Conservation (phyloP, 2,113 vertebrate species). For the Boleophthalmus pectinirostris region DNA sequence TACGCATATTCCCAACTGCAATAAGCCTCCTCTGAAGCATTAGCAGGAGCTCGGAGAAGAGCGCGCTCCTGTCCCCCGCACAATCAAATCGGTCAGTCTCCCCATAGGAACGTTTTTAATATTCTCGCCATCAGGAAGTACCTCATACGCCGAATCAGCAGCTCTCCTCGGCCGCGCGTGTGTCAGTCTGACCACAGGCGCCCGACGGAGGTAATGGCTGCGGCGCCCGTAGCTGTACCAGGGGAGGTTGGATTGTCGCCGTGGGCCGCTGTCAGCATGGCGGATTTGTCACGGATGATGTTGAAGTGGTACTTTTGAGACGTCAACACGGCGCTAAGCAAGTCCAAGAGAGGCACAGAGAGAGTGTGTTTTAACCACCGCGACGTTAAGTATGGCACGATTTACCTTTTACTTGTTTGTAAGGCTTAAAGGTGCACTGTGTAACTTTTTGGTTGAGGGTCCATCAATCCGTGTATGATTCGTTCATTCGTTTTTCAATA, state of each 20-base stretch:
- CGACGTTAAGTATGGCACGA: slow-evolving; percentile 27
- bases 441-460: no score
- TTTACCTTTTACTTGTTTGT: neutral
- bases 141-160: slow-evolving; percentile 51
- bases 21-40: slow-evolving; percentile 19
- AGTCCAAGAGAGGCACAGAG: slow-evolving; percentile 16
- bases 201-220: slow-evolving; percentile 59
- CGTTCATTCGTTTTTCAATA: no score
- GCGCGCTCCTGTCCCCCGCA: slow-evolving; percentile 47
- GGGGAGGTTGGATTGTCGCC: slow-evolving; percentile 61
- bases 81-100: slow-evolving; percentile 59
- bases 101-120: slow-evolving; percentile 61
- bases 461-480: no score
- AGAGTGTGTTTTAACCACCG: slow-evolving; percentile 29
- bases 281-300: slow-evolving; percentile 59
- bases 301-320: slow-evolving; percentile 64
- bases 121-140: slow-evolving; percentile 52
- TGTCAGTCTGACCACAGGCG: slow-evolving; percentile 36
- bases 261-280: slow-evolving; percentile 60
- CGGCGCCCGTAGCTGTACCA: slow-evolving; percentile 61
- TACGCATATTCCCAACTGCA: slow-evolving; percentile 23
- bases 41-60: slow-evolving; percentile 37
- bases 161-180: slow-evolving; percentile 35
- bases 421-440: no score
- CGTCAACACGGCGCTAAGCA: slow-evolving; percentile 26